Evolutionary conservation across 1,140 invertebrate species (phyloP), one percentile per base, ranked within the genome.

Genomic region (Drosophila albomicans): DNA sequence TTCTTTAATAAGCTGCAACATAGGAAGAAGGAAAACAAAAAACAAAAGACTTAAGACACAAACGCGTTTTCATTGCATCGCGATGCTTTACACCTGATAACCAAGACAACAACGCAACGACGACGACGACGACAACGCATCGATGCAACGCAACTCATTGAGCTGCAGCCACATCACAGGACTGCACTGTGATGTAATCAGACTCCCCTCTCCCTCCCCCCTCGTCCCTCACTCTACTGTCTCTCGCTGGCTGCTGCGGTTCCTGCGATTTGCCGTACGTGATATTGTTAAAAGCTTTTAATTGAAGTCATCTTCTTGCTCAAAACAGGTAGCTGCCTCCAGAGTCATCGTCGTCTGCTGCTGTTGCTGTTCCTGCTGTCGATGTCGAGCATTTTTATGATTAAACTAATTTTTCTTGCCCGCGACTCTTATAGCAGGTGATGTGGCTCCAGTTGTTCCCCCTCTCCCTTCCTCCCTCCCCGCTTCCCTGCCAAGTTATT

Each of bases 221-320:
- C 38, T 28, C 1, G 54, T 8, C n/a, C 11, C 11, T 1, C 13
- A 6, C 58, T 20, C 32, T 49, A 56, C 61, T 51, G 7, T 38
- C 7, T 38, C 10, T 32, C 28, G 41, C 49, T 43, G n/a, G 16
- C 59, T 32, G 35, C 35, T 38, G 35, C 61, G 64, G 49, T 38
- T 64, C 64, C 73, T 70, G 64, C 82, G 85, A 86, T 89, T 77
- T 76, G 78, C 72, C 51, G 89, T 89, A 91, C 89, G 89, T 91
- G 89, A 91, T 91, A 91, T 91, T 91, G 89, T 91, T 91, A 91
- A 91, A 91, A 89, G 89, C 85, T 91, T 91, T 91, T 91, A 91
- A 91, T 91, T 91, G 89, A 91, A 91, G 89, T 89, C 82, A 79
- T 82, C 86, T 91, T 75, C 87, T 82, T 86, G 81, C 88, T 88